A percentile compares a stretch with the other conserved stretches of the same genome.
phyloP scores from a whole-genome alignment of 2,888 invertebrate genomes.

The Tribolium freemani region DNA sequence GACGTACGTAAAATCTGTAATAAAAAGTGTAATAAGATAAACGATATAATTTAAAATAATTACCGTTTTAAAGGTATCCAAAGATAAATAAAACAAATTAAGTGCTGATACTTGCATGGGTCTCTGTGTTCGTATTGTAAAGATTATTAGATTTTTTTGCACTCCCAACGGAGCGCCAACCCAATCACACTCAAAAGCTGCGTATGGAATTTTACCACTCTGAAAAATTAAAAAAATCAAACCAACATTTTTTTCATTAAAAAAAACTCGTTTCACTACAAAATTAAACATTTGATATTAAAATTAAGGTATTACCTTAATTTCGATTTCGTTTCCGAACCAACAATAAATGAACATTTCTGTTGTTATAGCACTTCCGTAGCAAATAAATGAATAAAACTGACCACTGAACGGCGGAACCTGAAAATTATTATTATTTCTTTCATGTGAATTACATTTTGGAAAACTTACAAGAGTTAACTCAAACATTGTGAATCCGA shows the following conservation, averaged over 20 bases:
- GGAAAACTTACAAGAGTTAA: conserved; percentile 9
- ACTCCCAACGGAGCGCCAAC: background rate
- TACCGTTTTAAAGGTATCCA: background rate
- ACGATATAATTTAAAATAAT: background rate
- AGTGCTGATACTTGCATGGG: conserved; percentile 1
- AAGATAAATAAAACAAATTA: conserved; percentile 4
- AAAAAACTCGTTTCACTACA: too few relatives aligned
- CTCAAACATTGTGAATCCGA: conserved; percentile 14
- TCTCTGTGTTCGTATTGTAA: background rate
- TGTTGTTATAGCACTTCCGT: background rate
- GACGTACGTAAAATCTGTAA: conserved; percentile 6
- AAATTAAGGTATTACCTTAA: too few relatives aligned
- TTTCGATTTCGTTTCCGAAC: conserved; percentile 14
- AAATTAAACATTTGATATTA: too few relatives aligned
- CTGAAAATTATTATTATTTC: background rate
- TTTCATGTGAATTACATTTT: background rate
- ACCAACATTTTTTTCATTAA: too few relatives aligned
- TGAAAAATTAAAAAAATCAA: background rate
- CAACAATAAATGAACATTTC: conserved; percentile 16
- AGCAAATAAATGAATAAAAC: conserved; percentile 5
- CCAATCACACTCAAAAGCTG: conserved; percentile 8
- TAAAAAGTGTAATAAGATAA: background rate
- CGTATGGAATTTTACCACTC: conserved; percentile 3
- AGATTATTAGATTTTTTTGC: background rate
- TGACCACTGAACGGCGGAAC: background rate